Conservation (phyloP, 2,113 vertebrate species). For the Hippoglossus stenolepis region DNA sequence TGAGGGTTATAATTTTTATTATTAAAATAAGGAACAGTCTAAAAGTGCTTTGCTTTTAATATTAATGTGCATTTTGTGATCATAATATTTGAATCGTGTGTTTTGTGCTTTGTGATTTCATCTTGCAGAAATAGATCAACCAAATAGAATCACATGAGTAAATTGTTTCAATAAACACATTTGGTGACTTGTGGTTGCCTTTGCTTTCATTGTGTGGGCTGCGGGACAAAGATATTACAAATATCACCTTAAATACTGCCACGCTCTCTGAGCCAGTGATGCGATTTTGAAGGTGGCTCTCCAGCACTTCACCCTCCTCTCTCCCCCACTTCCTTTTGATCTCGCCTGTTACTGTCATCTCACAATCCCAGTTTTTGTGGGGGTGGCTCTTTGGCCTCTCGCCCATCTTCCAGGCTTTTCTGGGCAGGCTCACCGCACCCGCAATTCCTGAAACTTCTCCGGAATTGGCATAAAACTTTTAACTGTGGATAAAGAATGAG, state of each 20-base stretch:
- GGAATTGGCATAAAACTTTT: conserved; percentile 58
- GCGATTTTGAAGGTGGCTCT: conserved; percentile 64
- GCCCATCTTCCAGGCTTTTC: conserved; percentile 46
- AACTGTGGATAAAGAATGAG: conserved; percentile 50
- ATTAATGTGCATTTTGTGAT: neutral
- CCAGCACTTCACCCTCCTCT: conserved; percentile 46
- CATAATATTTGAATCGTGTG: neutral
- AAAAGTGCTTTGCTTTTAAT: neutral
- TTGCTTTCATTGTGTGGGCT: conserved; percentile 43
- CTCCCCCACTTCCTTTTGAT: conserved; percentile 64
- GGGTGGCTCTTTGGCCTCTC: conserved; percentile 55
- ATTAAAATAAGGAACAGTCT: no score
- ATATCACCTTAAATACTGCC: conserved; percentile 66
- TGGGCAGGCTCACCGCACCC: conserved; percentile 22
- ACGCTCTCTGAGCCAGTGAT: conserved; percentile 65
- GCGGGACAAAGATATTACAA: conserved; percentile 64
- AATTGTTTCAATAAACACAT: conserved; percentile 28
- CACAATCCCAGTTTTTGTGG: conserved; percentile 61
- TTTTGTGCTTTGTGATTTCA: conserved; percentile 9
- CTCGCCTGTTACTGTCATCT: conserved; percentile 65
- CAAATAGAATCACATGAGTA: conserved; percentile 31
- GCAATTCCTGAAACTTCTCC: conserved; percentile 50
- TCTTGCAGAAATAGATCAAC: conserved; percentile 11
- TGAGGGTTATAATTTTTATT: no score
- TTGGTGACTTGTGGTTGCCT: conserved; percentile 27